Evolutionary conservation across 2,113 vertebrate genomes (phyloP).

Genomic region (Pelusios castaneus): DNA sequence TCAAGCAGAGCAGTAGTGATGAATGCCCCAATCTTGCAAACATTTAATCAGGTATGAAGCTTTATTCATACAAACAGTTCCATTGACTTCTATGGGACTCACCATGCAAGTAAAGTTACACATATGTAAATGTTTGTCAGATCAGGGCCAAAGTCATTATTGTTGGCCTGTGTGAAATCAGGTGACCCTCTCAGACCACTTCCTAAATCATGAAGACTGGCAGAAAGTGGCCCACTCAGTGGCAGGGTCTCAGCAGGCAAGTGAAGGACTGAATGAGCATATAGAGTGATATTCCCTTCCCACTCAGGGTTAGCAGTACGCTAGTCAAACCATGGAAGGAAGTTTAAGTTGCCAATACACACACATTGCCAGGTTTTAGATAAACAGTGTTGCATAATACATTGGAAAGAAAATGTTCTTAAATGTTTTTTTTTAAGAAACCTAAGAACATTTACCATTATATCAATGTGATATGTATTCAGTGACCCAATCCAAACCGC

Average conservation of each 20-base stretch:
- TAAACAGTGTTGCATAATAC: background rate
- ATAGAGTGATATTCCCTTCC: background rate
- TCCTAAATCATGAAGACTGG: background rate
- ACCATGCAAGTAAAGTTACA: background rate
- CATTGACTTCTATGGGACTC: background rate
- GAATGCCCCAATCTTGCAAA: background rate
- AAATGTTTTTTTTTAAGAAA: background rate
- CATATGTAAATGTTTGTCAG: background rate
- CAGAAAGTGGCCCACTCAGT: background rate
- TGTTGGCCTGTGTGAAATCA: background rate
- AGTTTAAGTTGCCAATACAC: background rate
- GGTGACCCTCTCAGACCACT: background rate
- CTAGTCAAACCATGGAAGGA: background rate
- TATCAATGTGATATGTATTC: background rate
- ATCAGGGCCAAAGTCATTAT: background rate
- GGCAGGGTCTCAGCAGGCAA: accelerated
- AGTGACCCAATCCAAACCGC: background rate
- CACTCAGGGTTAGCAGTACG: background rate
- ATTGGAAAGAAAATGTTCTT: background rate
- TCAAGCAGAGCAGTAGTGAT: background rate
- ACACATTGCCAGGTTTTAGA: background rate
- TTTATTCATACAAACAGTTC: too few relatives aligned
- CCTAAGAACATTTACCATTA: background rate
- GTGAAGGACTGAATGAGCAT: background rate
- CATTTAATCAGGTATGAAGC: background rate